Conservation (phyloP, 2,888 invertebrate genomes). For the Philonicus albiceps region DNA sequence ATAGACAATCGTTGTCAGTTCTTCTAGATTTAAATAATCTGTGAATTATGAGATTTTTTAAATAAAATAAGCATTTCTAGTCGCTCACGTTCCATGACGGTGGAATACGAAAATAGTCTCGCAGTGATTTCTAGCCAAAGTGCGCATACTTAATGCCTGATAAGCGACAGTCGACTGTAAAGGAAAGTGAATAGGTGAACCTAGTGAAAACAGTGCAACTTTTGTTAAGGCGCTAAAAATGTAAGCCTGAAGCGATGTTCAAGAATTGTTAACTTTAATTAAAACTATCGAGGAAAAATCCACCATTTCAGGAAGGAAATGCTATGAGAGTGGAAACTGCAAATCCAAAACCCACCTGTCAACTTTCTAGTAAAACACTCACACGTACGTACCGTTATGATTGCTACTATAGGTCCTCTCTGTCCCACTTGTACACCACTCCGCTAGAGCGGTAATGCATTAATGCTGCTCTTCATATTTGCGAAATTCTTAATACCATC, state of each 20-base stretch:
- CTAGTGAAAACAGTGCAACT: neutral
- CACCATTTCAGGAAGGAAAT: neutral
- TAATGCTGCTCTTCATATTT: neutral
- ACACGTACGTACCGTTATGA: constrained; percentile 48
- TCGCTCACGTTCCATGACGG: neutral
- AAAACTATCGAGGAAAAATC: neutral
- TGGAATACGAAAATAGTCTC: neutral
- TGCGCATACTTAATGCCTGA: neutral
- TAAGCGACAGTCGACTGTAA: neutral
- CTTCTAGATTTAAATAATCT: neutral
- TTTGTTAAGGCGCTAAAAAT: neutral
- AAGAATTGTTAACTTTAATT: neutral
- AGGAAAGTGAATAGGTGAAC: neutral
- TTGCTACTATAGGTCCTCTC: neutral
- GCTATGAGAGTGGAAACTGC: constrained; percentile 32
- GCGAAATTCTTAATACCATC: constrained; percentile 25
- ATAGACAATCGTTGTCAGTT: neutral
- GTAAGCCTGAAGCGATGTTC: neutral
- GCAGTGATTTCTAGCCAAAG: neutral
- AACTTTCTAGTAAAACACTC: constrained; percentile 45
- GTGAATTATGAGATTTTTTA: neutral
- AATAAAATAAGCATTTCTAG: neutral
- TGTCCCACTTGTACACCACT: neutral
- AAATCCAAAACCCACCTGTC: constrained; percentile 47
- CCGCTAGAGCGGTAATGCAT: neutral